A percentile compares a stretch with the other conserved stretches of the same genome.
Evolutionary conservation across 2,888 invertebrate genomes (phyloP).

Genomic region (Drosophila birchii): DNA sequence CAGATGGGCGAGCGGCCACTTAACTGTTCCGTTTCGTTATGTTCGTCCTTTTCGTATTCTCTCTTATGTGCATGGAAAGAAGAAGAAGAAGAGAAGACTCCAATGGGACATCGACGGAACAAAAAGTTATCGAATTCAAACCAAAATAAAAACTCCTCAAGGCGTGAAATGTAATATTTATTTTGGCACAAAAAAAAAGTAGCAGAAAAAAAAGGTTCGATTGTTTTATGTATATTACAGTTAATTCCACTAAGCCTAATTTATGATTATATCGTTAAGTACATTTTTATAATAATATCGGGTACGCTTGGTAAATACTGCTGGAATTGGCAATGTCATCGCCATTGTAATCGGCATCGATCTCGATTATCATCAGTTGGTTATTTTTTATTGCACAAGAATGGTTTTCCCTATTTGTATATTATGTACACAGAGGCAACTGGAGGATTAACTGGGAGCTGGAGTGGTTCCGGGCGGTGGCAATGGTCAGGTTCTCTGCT

Average conservation of each 20-base stretch:
- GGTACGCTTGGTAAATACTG: constrained; percentile 30
- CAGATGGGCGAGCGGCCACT: constrained; percentile 37
- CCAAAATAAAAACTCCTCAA: neutral
- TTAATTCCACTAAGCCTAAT: constrained; percentile 71
- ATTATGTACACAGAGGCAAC: constrained; percentile 66
- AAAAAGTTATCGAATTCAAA: neutral
- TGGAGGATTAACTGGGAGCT: constrained; percentile 1
- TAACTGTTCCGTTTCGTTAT: constrained; percentile 18
- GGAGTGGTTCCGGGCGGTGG: neutral
- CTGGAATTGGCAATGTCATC: constrained; percentile 1
- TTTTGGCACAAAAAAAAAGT: constrained; percentile 62
- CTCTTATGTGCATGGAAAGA: neutral
- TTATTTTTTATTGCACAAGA: constrained; percentile 68
- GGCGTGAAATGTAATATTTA: constrained; percentile 31
- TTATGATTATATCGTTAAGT: constrained; percentile 42
- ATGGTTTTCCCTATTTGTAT: constrained; percentile 29
- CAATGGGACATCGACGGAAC: neutral
- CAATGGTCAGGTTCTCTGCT: neutral
- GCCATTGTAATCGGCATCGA: neutral
- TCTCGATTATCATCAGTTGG: constrained; percentile 11
- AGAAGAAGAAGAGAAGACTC: neutral
- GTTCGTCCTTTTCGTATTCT: neutral
- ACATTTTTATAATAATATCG: constrained; percentile 33
- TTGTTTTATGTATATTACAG: constrained; percentile 64
- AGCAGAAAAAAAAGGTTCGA: constrained; percentile 32